Evolutionary conservation across 35 echinoderm and acorn worm species (phyloP), one percentile per base, ranked within the genome.

Genomic region (Anneissia japonica): DNA sequence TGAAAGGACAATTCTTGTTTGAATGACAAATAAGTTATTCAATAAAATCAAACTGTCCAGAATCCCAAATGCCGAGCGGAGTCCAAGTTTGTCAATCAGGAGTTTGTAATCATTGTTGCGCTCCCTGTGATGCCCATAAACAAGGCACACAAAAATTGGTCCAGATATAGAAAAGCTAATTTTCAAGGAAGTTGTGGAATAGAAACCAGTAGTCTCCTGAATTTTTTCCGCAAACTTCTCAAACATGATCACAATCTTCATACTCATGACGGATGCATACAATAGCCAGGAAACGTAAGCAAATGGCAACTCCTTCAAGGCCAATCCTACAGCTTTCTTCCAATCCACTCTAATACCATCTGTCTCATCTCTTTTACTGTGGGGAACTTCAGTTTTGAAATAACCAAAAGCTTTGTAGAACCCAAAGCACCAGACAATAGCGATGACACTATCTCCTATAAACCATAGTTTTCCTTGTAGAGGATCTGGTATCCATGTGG

Each of bases 1-100:
- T 4, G 91, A 32, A 29, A 97, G 46, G 4, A 82, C 0, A 9
- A 93, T 30, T 3, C 76, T 9, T 40, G n/a, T 73, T 28, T 90
- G 82, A 3, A 79, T 37, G 0, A 97, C 35, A 43, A 97, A 97
- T 0, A 97, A 84, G 30, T 88, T 78, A 30, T 77, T 82, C 0
- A 97, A 77, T 29, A 97, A 72, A 38, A 91, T 85, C 55, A 97
- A 43, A 77, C 90, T 84, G 45, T 97, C 94, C 35, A 97, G 78
- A 17, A 97, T 80, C 39, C 93, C 94, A 21, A 97, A 46, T 73
- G 87, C 88, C 35, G 91, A 91, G 2, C 81, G 82, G 34, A 88
- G 64, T 9, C 72, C 91, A 21, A 97, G 75, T 39, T 93, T 97
- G 36, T 97, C 94, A 26, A 97, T 90, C 35, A 91, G 36, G 4